Base-by-base conservation (phyloP, 2,888 invertebrate genomes). In the Cantharis nigra region DNA sequence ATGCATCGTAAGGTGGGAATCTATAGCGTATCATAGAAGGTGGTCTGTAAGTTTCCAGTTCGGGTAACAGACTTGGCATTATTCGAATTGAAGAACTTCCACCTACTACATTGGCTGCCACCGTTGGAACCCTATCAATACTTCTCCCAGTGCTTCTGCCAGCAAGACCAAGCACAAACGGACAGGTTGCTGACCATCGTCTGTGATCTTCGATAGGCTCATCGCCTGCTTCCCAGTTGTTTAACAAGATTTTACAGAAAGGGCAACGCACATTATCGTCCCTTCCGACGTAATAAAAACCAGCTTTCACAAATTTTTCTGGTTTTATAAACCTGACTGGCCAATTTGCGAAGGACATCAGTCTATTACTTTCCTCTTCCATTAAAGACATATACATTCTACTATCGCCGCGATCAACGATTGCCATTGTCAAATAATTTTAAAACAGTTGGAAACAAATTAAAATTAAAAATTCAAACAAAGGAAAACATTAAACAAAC, bases 241-340 rank as follows among this genome's bases (percentile, higher is more conserved):
- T 93, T 77, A 97, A 93, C 87, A 95, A 94, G 71, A 95, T 91
- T 82, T 92, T 92, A 87, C 96, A 95, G 87, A 94, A 96, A 73
- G 94, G 93, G 87, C 96, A 97, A 80, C 92, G 91, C 11, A 96
- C 96, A 85, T 93, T 92, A 85, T 97, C 96, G 28, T 91, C 91
- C 80, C 92, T 91, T 26, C 93, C 92, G 9, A 93, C 92, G 84
- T 93, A 97, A 87, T 94, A 96, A 88, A 97, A 96, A n/a, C 97
- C 97, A 79, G 95, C 94, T 72, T 90, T 90, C 0, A 97, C 96
- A 82, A 97, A 89, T 63, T 90, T 90, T 67, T 90, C 89, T 0
- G 93, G 91, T 13, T 90, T 88, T 69, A 95, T 89, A 83, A 91
- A 92, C 0, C 88, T 80, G 33, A 88, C 83, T 0, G 94, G 94